These are phyloP conservation scores for Galeruca laticollis DNA, from an alignment of 2,888 invertebrate species.

Conservation along the genomic window DNA sequence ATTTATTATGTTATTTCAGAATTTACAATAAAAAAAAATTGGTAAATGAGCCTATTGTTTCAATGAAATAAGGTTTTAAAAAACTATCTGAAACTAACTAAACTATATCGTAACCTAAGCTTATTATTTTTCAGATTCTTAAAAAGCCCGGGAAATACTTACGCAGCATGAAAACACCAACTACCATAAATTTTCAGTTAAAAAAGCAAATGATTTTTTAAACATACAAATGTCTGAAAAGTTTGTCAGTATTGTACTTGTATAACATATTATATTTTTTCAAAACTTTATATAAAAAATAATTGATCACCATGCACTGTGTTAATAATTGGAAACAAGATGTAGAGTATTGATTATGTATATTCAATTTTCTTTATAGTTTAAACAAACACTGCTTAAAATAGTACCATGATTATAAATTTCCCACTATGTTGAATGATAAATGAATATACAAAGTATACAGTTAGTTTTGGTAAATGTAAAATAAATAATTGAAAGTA, in stretches of 20 bases:
- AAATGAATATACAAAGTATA: constrained; percentile 1
- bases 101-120: too few relatives aligned
- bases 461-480: constrained; percentile 1
- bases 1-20: too few relatives aligned
- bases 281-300: neutral
- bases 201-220: too few relatives aligned
- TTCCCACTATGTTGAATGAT: neutral
- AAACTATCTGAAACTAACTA: too few relatives aligned
- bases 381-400: constrained; percentile 29
- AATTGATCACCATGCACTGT: neutral
- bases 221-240: too few relatives aligned
- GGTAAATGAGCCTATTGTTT: too few relatives aligned
- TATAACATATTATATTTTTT: neutral
- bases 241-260: neutral
- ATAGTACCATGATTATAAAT: constrained; percentile 9
- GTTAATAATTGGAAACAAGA: neutral
- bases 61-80: too few relatives aligned
- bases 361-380: constrained; percentile 15
- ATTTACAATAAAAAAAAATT: too few relatives aligned
- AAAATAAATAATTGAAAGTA: neutral
- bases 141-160: too few relatives aligned
- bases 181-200: too few relatives aligned
- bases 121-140: too few relatives aligned
- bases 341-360: neutral
- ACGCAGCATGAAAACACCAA: too few relatives aligned